A percentile compares a stretch with the other conserved stretches of the same genome.
Conservation (phyloP, 2,797 vertebrate genomes). For the Alauda arvensis region DNA sequence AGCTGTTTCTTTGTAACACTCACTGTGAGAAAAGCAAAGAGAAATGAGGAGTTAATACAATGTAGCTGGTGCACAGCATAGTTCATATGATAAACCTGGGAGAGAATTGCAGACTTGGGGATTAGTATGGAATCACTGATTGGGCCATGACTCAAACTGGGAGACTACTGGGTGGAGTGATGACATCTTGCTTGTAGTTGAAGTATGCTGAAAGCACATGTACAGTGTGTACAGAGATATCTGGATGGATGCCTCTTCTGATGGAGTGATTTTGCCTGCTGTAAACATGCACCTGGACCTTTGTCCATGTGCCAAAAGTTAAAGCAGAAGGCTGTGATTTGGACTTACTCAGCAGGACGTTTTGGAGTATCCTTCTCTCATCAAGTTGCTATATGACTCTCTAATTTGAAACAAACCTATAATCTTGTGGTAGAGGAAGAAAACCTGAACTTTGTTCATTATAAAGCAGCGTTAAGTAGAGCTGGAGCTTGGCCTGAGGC, state of each 20-base stretch:
- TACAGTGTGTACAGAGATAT: background rate
- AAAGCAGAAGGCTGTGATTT: background rate
- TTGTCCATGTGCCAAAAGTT: background rate
- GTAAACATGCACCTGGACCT: background rate
- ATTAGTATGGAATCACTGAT: background rate
- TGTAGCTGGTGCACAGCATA: background rate
- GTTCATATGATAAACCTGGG: background rate
- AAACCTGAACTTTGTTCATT: background rate
- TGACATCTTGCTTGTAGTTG: background rate
- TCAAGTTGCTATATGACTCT: background rate
- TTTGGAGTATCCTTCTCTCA: background rate
- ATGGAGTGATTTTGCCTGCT: background rate
- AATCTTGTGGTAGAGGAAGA: background rate
- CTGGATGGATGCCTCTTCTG: background rate
- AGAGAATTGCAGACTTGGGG: background rate
- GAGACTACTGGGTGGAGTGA: background rate
- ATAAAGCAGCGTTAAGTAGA: background rate
- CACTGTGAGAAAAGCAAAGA: background rate
- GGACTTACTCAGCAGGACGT: background rate
- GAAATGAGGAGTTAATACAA: background rate
- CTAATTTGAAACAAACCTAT: background rate
- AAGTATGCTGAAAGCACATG: background rate
- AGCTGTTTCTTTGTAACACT: background rate
- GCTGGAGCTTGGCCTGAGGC: background rate
- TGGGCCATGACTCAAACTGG: background rate